Percentiles rank a stretch among this genome's conserved stretches.
Evolutionary conservation across 2,797 vertebrate genomes (phyloP).

Genomic region (Myotis planiceps): DNA sequence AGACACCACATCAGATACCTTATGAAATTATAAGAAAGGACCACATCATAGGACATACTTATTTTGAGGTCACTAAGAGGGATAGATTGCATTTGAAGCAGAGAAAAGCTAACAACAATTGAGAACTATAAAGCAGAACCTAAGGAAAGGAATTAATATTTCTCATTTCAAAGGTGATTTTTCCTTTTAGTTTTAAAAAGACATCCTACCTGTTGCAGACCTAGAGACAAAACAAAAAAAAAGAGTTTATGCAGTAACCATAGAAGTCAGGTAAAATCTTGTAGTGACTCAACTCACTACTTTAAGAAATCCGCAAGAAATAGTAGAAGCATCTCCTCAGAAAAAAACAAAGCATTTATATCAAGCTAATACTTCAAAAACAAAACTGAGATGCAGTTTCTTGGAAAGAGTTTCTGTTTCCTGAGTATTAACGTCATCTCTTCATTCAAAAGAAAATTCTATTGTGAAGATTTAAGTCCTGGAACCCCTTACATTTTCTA

Average conservation of each 20-base stretch:
- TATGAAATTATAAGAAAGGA: neutral
- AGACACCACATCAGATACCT: rapidly evolving
- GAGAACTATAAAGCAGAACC: neutral
- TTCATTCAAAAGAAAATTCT: slow-evolving; percentile 2
- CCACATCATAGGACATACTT: too few relatives aligned
- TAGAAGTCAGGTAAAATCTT: neutral
- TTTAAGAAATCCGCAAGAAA: neutral
- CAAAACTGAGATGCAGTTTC: neutral
- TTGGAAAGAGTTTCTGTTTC: slow-evolving; percentile 4
- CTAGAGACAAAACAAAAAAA: neutral
- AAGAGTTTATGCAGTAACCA: too few relatives aligned
- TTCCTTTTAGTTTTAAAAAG: neutral
- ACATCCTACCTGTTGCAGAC: neutral
- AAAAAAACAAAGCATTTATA: neutral
- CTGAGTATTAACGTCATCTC: neutral
- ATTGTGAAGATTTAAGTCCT: neutral
- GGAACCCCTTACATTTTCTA: neutral
- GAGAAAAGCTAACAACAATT: neutral
- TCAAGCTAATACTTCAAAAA: neutral
- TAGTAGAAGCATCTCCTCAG: neutral
- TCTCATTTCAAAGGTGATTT: neutral
- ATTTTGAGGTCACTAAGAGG: neutral
- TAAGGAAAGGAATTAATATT: neutral
- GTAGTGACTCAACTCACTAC: neutral
- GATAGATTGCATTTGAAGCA: neutral